A percentile compares a stretch with the other conserved stretches of the same genome.
phyloP scores from a whole-genome alignment of 2,888 invertebrate species.

The Baronia brevicornis region DNA sequence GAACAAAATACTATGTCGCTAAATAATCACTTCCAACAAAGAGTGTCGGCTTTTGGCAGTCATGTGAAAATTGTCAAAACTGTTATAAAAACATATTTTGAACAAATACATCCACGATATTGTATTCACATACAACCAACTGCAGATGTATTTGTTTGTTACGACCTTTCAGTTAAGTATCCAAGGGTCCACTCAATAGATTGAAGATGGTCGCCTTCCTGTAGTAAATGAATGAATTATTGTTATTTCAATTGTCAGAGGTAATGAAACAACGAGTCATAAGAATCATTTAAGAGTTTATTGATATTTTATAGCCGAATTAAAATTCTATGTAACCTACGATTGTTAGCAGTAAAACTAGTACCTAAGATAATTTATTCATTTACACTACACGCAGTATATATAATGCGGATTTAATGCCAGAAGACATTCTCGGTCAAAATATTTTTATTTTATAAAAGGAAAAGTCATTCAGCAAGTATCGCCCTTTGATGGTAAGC shows the following conservation, averaged over 20 bases:
- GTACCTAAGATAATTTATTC: too few relatives aligned
- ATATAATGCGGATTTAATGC: too few relatives aligned
- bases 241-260: constrained; percentile 19
- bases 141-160: not conserved
- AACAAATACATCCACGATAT: constrained; percentile 22
- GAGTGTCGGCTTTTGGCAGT: constrained; percentile 41
- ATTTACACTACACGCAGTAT: too few relatives aligned
- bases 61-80: constrained; percentile 45
- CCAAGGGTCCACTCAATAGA: too few relatives aligned
- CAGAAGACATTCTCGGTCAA: too few relatives aligned
- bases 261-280: constrained; percentile 14
- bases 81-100: constrained; percentile 23
- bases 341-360: too few relatives aligned
- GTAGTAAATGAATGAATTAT: constrained; percentile 22
- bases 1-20: constrained; percentile 39
- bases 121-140: not conserved
- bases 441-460: too few relatives aligned
- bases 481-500: too few relatives aligned
- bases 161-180: too few relatives aligned
- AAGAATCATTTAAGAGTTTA: constrained; percentile 14
- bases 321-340: too few relatives aligned
- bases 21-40: constrained; percentile 49
- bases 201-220: constrained; percentile 37
- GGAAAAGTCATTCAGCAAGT: too few relatives aligned
- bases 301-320: too few relatives aligned